Conservation (phyloP, 2,888 invertebrate genomes). For the Phengaris alcon region DNA sequence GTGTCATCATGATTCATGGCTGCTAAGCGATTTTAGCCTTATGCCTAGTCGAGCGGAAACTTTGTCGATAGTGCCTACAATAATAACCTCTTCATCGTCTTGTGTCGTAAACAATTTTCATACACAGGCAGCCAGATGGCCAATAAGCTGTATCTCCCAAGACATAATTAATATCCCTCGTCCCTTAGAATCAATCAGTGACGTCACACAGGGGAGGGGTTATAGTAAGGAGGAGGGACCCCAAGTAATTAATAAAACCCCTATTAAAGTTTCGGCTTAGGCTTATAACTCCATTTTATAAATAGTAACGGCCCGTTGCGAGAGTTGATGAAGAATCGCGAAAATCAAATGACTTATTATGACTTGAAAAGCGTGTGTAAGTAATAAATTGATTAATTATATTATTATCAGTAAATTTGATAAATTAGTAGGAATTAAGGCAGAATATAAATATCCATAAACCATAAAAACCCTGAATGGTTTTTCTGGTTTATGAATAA, state of each 20-base stretch:
- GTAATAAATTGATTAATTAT: too few species aligned
- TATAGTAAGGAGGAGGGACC: neutral
- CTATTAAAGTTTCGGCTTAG: neutral
- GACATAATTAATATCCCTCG: slow-evolving; percentile 1
- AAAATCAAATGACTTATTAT: neutral
- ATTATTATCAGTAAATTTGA: too few species aligned
- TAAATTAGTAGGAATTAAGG: too few species aligned
- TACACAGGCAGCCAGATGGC: neutral
- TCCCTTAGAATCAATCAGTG: slow-evolving; percentile 16
- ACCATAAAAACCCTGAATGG: too few species aligned
- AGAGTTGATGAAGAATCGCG: neutral
- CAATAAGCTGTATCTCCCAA: neutral
- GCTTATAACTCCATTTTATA: neutral
- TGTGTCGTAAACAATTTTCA: neutral
- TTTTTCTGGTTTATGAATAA: too few species aligned
- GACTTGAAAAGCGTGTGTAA: too few species aligned
- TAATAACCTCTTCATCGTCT: neutral
- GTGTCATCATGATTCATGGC: too few species aligned
- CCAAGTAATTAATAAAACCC: slow-evolving; percentile 12
- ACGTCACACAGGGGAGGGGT: neutral
- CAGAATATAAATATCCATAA: too few species aligned
- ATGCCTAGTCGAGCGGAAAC: too few species aligned
- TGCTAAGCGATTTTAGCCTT: too few species aligned
- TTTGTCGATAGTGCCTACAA: neutral
- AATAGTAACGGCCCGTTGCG: neutral